Evolutionary conservation across 2,888 invertebrate genomes (phyloP), one percentile per base, ranked within the genome.

Genomic region (Empis livida): DNA sequence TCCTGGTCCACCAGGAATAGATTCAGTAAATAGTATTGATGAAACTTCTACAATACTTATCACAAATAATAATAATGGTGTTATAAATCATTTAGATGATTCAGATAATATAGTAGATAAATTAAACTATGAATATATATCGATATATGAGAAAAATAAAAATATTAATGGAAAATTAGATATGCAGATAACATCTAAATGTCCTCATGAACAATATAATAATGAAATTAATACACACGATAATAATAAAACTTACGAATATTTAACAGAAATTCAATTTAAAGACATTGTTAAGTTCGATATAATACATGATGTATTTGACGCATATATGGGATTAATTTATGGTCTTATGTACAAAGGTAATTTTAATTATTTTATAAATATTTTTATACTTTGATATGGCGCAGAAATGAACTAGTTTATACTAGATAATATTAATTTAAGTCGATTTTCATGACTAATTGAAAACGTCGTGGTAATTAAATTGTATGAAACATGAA

Each of bases 1-100:
- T 1, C 80, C 80, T 13, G 79, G 79, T 38, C 79, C 79, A 55
- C 79, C 78, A 48, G 44, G 39, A 10, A 9, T 27, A 11, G 23
- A 38, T 38, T 15, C 48, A 48, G 44, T 43, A 46, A 48, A 44
- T 50, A 23, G 14, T 41, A 10, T 20, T 13, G 16, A 43, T 8
- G 2, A 27, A 31, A 9, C 15, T 16, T 37, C 13, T 15, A 41
- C n/a, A 44, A 32, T 44, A 16, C 30, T 20, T 38, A 47, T n/a
- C n/a, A 47, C 38, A 44, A 42, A 37, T 42, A 44, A 32, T 13
- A 8, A 32, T 32, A 32, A 32, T 32, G 32, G 3, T 13, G 6
- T 13, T 13, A 32, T 32, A 32, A 32, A 32, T 32, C 9, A 32
- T 13, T 10, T 10, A 32, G 43, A 41, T 23, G 42, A 16, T 5